Conservation (phyloP, 2,888 invertebrate species). For the Eupithecia tripunctaria region DNA sequence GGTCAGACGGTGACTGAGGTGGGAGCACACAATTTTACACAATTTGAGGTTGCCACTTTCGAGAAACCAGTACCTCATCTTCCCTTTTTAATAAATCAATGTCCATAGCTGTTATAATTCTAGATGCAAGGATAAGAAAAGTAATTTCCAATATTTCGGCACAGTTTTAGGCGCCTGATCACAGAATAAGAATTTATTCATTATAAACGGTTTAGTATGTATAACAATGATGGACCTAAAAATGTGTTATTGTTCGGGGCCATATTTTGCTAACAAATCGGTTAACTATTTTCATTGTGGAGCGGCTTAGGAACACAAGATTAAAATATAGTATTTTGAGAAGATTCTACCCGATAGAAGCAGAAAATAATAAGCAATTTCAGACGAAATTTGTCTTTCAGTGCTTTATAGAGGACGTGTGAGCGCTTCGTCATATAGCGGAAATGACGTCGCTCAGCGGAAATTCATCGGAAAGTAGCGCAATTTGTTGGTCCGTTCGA, state of each 20-base stretch:
- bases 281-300: not conserved
- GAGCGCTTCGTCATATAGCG: slow-evolving; percentile 68
- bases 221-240: no score
- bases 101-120: no score
- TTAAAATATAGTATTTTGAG: not conserved
- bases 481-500: slow-evolving; percentile 68
- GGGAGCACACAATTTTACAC: no score
- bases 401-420: slow-evolving; percentile 46
- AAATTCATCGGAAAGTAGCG: slow-evolving; percentile 70
- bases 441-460: slow-evolving; percentile 69
- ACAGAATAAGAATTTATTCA: no score
- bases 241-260: not conserved
- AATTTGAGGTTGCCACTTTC: no score
- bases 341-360: not conserved
- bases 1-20: no score
- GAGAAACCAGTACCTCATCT: no score
- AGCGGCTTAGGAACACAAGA: not conserved
- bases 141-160: no score
- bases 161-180: no score
- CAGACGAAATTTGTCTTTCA: not conserved
- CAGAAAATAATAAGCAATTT: not conserved
- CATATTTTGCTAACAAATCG: not conserved
- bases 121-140: no score
- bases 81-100: no score
- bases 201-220: no score